Percentiles rank a stretch among this genome's conserved stretches.
Conservation (phyloP, 2,888 invertebrate genomes). For the Lepidocyrtinus sp. region DNA sequence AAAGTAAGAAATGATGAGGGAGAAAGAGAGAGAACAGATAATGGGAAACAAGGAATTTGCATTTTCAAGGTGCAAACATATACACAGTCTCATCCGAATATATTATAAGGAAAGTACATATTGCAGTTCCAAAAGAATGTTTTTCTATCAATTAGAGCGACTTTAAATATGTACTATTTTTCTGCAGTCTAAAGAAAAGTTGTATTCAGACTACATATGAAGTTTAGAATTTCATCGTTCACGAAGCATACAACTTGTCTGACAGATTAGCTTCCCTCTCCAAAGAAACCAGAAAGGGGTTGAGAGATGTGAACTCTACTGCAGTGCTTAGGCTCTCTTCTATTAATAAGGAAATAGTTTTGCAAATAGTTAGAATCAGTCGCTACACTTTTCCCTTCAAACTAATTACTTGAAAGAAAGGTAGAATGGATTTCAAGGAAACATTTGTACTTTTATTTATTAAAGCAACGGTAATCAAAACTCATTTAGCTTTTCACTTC, state of each 20-base stretch:
- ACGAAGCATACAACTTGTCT: too few relatives aligned
- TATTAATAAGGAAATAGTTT: slow-evolving; percentile 57
- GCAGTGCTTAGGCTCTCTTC: neutral
- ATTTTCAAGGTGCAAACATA: neutral
- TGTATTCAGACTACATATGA: too few relatives aligned
- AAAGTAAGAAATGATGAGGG: slow-evolving; percentile 10
- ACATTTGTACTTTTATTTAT: neutral
- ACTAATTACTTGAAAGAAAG: slow-evolving; percentile 49
- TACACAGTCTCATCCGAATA: neutral
- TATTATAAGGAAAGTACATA: too few relatives aligned
- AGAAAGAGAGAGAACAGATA: neutral
- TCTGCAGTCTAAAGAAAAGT: too few relatives aligned
- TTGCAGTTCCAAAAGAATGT: neutral
- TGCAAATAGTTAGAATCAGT: slow-evolving; percentile 45
- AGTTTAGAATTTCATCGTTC: too few relatives aligned
- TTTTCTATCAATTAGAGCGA: slow-evolving; percentile 6
- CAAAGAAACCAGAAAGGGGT: neutral
- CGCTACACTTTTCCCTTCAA: slow-evolving; percentile 29
- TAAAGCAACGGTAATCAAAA: neutral
- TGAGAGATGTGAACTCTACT: neutral
- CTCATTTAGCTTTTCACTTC: neutral
- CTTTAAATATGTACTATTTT: neutral
- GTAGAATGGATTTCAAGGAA: neutral
- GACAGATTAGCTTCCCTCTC: slow-evolving; percentile 13
- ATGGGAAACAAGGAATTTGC: slow-evolving; percentile 13